These are phyloP conservation scores for Botia almorhae DNA, from an alignment of 2,797 vertebrate species.

Conservation along the genomic window DNA sequence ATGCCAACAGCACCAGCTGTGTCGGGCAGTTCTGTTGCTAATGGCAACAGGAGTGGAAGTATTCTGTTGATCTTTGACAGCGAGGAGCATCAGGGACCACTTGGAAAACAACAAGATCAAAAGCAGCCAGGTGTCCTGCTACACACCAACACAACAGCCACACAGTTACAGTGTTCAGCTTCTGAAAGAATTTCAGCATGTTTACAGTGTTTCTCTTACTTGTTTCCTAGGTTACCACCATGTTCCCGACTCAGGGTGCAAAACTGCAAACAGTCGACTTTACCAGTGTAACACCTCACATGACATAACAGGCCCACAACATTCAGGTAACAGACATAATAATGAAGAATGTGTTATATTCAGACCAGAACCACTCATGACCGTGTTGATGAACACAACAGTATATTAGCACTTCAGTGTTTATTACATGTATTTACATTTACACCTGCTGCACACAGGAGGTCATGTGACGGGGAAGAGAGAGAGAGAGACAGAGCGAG, in stretches of 20 bases:
- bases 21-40: constrained; percentile 62
- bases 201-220: neutral
- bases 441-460: constrained; percentile 65
- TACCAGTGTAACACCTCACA: constrained; percentile 58
- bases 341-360: neutral
- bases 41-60: constrained; percentile 71
- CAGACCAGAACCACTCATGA: neutral
- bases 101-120: constrained; percentile 61
- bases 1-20: constrained; percentile 61
- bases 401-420: neutral
- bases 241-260: constrained; percentile 66
- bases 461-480: constrained; percentile 72
- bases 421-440: constrained; percentile 51
- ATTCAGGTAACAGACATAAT: constrained; percentile 65
- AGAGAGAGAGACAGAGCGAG: constrained; percentile 73
- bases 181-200: too few species aligned
- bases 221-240: constrained; percentile 69
- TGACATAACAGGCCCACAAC: constrained; percentile 73
- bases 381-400: neutral
- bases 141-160: neutral
- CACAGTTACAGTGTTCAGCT: neutral
- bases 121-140: constrained; percentile 52
- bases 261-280: constrained; percentile 61
- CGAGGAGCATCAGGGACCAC: constrained; percentile 65
- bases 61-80: constrained; percentile 74